Conservation (phyloP, 2,888 invertebrate genomes). For the Epinotia bilunana region DNA sequence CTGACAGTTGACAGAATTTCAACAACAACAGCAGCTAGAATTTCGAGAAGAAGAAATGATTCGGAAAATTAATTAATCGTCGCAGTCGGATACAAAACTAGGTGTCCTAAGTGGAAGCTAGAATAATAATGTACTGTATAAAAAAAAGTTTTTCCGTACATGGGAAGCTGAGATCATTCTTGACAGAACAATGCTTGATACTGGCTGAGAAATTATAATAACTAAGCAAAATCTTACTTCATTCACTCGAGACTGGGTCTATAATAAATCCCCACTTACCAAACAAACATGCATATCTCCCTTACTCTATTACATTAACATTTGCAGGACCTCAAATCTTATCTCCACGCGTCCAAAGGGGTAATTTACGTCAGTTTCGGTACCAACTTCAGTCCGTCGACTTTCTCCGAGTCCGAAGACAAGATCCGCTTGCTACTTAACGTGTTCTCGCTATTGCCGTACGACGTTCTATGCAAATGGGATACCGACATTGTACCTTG, state of each 20-base stretch:
- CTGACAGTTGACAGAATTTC: too few species aligned
- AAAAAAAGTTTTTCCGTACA: too few species aligned
- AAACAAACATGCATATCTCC: not conserved
- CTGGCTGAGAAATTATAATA: too few species aligned
- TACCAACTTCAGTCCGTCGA: conserved; percentile 58
- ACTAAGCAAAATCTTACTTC: conserved; percentile 6
- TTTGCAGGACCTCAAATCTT: conserved; percentile 64
- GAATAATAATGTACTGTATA: too few species aligned
- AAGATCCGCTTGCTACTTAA: conserved; percentile 49
- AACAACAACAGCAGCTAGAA: too few species aligned
- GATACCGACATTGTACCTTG: conserved; percentile 41
- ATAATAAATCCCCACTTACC: not conserved
- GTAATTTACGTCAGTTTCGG: conserved; percentile 77
- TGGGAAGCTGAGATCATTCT: too few species aligned
- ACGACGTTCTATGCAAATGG: conserved; percentile 48
- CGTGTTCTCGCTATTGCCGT: conserved; percentile 46
- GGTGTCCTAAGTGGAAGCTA: too few species aligned
- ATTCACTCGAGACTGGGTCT: not conserved
- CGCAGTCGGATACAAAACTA: too few species aligned
- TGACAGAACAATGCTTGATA: too few species aligned
- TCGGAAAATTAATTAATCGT: too few species aligned
- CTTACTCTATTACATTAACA: conserved; percentile 45
- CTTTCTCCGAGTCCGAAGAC: conserved; percentile 48
- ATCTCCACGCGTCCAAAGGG: conserved; percentile 67
- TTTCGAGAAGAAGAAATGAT: too few species aligned